These are phyloP conservation scores for Loripinus fragilis DNA, from an alignment of 2,888 invertebrate species.

Conservation along the genomic window DNA sequence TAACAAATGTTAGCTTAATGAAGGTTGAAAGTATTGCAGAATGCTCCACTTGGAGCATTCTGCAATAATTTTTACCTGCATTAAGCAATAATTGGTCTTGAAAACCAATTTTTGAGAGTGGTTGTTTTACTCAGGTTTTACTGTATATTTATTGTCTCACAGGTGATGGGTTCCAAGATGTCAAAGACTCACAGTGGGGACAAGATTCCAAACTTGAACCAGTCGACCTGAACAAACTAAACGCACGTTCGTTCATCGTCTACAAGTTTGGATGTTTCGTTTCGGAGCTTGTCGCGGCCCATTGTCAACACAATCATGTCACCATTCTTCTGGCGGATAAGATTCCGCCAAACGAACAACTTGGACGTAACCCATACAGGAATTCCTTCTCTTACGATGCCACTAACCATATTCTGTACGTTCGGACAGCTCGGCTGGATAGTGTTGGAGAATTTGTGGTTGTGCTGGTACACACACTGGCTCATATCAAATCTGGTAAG, in stretches of 20 bases:
- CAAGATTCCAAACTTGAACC: constrained; percentile 77
- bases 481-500: constrained; percentile 81
- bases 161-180: constrained; percentile 78
- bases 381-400: constrained; percentile 82
- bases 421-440: constrained; percentile 77
- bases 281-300: constrained; percentile 74
- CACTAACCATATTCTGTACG: constrained; percentile 79
- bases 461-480: constrained; percentile 79
- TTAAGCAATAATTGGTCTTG: no score
- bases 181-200: constrained; percentile 77
- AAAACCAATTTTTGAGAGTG: no score
- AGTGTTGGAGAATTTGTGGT: constrained; percentile 80
- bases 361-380: constrained; percentile 78
- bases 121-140: no score
- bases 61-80: no score
- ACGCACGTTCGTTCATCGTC: constrained; percentile 78
- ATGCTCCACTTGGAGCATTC: no score
- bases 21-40: no score
- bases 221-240: constrained; percentile 79
- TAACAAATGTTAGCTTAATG: no score
- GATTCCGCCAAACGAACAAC: constrained; percentile 78
- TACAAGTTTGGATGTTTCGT: constrained; percentile 82
- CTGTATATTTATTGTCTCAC: no score
- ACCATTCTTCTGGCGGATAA: constrained; percentile 81
- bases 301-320: constrained; percentile 78